Percentiles rank a stretch among this genome's conserved stretches.
Conservation (phyloP, 2,113 vertebrate species). For the Hypanus sabinus region DNA sequence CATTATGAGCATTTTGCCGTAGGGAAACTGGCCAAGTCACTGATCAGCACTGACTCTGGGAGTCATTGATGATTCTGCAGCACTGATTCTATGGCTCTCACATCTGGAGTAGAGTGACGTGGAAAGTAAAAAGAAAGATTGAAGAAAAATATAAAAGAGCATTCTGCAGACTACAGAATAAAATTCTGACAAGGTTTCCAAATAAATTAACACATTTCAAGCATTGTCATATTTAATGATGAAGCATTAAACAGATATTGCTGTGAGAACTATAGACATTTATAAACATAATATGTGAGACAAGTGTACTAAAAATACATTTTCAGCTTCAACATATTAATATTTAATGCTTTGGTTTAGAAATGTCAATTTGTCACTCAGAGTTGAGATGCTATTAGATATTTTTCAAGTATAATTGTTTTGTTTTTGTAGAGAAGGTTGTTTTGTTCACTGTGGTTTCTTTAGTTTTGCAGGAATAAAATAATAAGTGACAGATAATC, state of each 20-base stretch:
- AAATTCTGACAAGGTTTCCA: slow-evolving; percentile 9
- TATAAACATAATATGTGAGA: slow-evolving; percentile 14
- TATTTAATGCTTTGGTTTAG: slow-evolving; percentile 26
- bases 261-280: background rate
- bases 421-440: slow-evolving; percentile 11
- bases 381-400: slow-evolving; percentile 21
- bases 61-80: slow-evolving; percentile 34
- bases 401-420: slow-evolving; percentile 37
- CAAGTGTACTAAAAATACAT: slow-evolving; percentile 35
- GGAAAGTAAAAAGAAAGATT: slow-evolving; percentile 22
- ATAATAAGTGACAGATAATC: slow-evolving; percentile 34
- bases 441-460: slow-evolving; percentile 25
- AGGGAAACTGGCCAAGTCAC: slow-evolving; percentile 3
- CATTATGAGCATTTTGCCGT: background rate
- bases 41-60: slow-evolving; percentile 30
- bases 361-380: slow-evolving; percentile 28
- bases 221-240: slow-evolving; percentile 31
- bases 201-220: slow-evolving; percentile 34
- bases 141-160: slow-evolving; percentile 22
- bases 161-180: slow-evolving; percentile 17
- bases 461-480: slow-evolving; percentile 32
- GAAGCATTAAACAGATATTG: slow-evolving; percentile 12
- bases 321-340: slow-evolving; percentile 11
- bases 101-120: slow-evolving; percentile 10
- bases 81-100: slow-evolving; percentile 5